Evolutionary conservation across 2,888 invertebrate genomes (phyloP), one percentile per base, ranked within the genome.

Genomic region (Tricholauxania praeusta): DNA sequence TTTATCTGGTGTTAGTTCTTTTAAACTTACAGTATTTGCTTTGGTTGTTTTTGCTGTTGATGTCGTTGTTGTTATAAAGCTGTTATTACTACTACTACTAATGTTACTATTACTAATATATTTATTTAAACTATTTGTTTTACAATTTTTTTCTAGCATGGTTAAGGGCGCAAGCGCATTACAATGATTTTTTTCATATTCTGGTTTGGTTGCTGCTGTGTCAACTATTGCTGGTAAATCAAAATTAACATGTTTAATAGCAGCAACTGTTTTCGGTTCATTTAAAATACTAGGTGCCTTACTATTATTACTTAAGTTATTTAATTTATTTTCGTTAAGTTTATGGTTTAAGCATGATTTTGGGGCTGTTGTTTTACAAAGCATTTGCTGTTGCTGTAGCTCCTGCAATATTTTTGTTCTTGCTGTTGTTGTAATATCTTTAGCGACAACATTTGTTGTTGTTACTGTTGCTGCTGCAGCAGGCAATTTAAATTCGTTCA

Each of bases 171-270:
- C 63, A 32, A 67, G 55, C 12, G 66, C 65, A n/a, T 48, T 73
- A 55, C 73, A 65, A 72, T 60, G 28, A 76, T 60, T n/a, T 22
- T 15, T 17, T 39, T 55, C 51, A 12, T 52, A 39, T 39, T 19
- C 19, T 22, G 59, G 8, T 28, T 17, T 59, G 59, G n/a, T 59
- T 59, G 28, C 76, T 3, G 66, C 74, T 70, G 80, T 81, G 19
- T 74, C 77, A 32, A 82, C 81, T 57, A 80, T 81, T 47, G 77
- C 74, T 3, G 83, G 82, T 65, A 83, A 75, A 73, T 80, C 77
- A 66, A 83, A 83, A 74, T 83, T 83, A 49, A 83, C 83, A 69
- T 82, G 82, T 75, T 83, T 82, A 67, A 74, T 72, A 51, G 66
- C 14, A 60, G 71, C 71, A 59, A 53, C 68, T 19, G 14, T 49